Evolutionary conservation across 2,888 invertebrate species (phyloP).

Genomic region (Rotaria macrura): DNA sequence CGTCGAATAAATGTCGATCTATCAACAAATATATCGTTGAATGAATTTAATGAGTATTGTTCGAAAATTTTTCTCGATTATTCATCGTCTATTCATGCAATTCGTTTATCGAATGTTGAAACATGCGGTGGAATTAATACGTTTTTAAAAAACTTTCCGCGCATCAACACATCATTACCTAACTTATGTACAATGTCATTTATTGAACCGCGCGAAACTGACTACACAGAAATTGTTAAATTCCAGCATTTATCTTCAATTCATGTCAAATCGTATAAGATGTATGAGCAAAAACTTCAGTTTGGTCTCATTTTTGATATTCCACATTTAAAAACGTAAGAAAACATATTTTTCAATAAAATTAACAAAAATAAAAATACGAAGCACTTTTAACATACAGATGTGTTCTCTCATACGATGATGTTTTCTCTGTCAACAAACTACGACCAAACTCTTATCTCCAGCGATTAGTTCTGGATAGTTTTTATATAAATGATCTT

Average conservation of each 20-base stretch:
- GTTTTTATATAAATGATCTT: constrained; percentile 5
- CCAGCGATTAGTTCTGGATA: background rate
- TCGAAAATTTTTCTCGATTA: background rate
- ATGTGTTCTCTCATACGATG: background rate
- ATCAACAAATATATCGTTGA: background rate
- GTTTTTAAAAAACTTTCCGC: background rate
- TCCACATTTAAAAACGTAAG: background rate
- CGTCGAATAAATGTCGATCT: background rate
- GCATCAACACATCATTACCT: background rate
- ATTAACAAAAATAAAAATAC: background rate
- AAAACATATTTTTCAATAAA: background rate
- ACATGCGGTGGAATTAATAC: background rate
- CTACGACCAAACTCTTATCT: background rate
- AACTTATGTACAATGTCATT: background rate
- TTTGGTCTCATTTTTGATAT: background rate
- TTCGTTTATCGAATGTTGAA: background rate
- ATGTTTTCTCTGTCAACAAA: background rate
- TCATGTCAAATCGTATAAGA: background rate
- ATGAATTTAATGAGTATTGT: constrained; percentile 12
- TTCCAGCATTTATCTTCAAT: background rate
- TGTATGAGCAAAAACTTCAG: background rate
- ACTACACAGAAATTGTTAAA: background rate
- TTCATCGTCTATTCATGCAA: background rate
- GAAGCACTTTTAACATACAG: background rate
- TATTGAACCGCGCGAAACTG: background rate